phyloP scores from a whole-genome alignment of 2,113 vertebrate species.

The Anarrhichthys ocellatus region DNA sequence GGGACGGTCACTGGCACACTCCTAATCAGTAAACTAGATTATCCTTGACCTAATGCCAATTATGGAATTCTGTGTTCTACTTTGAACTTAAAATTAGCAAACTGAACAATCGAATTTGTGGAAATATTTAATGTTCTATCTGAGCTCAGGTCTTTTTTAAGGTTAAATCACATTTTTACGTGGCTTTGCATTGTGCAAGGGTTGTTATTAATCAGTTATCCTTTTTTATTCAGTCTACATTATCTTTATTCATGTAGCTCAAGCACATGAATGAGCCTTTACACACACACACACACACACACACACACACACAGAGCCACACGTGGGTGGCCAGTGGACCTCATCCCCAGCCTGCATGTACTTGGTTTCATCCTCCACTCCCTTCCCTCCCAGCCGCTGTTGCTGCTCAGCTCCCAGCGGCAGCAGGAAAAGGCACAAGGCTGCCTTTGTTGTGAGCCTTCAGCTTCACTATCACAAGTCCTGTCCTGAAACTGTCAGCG shows the following conservation, averaged over 20 bases:
- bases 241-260: constrained; percentile 47
- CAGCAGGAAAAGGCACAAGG: constrained; percentile 66
- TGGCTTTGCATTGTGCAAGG: not conserved
- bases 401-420: constrained; percentile 62
- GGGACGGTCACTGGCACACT: constrained; percentile 64
- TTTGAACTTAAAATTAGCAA: constrained; percentile 69
- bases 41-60: constrained; percentile 68
- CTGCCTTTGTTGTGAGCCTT: constrained; percentile 66
- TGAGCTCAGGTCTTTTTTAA: not conserved
- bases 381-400: constrained; percentile 57
- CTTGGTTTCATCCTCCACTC: constrained; percentile 64
- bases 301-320: constrained; percentile 41
- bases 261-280: constrained; percentile 54
- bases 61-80: constrained; percentile 54
- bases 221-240: constrained; percentile 9
- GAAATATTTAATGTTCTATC: not conserved
- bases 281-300: constrained; percentile 48
- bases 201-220: not conserved
- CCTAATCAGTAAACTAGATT: constrained; percentile 76
- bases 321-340: constrained; percentile 72
- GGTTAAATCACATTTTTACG: constrained; percentile 1
- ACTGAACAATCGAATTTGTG: not conserved
- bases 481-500: constrained; percentile 46
- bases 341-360: constrained; percentile 60
- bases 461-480: constrained; percentile 38